A percentile compares a stretch with the other conserved stretches of the same genome.
Conservation (phyloP, 1,140 invertebrate genomes). For the Pararge aegeria region DNA sequence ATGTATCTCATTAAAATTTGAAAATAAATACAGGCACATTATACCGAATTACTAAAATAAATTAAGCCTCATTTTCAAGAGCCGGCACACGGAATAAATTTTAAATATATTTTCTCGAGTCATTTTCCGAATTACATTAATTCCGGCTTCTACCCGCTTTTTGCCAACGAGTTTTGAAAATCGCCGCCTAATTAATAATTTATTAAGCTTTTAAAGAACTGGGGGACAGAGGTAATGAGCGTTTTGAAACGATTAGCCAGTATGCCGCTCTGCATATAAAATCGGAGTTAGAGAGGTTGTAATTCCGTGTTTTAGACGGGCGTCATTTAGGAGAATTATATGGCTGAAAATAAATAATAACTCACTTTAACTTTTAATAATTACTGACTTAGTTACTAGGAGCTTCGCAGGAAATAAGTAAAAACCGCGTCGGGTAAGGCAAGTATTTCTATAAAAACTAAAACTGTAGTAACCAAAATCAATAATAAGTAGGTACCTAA, state of each 20-base stretch:
- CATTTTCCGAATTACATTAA: conserved; percentile 18
- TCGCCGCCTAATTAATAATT: conserved; percentile 57
- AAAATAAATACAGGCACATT: background rate
- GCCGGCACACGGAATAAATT: conserved; percentile 26
- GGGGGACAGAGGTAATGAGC: conserved; percentile 47
- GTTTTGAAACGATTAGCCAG: conserved; percentile 40
- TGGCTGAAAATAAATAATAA: no score
- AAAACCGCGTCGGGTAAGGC: no score
- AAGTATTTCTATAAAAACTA: no score
- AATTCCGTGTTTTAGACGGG: conserved; percentile 49
- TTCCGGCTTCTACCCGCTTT: conserved; percentile 13
- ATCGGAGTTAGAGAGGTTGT: conserved; percentile 48
- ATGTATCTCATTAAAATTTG: background rate
- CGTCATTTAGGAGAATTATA: conserved; percentile 40
- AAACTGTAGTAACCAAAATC: no score
- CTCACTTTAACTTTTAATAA: no score
- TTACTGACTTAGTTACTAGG: no score
- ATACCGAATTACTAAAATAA: background rate
- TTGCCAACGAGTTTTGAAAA: conserved; percentile 41
- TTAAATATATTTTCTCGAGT: conserved; percentile 18
- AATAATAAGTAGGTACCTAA: no score
- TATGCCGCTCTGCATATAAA: conserved; percentile 40
- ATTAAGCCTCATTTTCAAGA: conserved; percentile 10
- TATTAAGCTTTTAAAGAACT: conserved; percentile 57
- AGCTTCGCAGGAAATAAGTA: no score